phyloP scores from a whole-genome alignment of 2,888 invertebrate genomes.

The Clusia tigrina region DNA sequence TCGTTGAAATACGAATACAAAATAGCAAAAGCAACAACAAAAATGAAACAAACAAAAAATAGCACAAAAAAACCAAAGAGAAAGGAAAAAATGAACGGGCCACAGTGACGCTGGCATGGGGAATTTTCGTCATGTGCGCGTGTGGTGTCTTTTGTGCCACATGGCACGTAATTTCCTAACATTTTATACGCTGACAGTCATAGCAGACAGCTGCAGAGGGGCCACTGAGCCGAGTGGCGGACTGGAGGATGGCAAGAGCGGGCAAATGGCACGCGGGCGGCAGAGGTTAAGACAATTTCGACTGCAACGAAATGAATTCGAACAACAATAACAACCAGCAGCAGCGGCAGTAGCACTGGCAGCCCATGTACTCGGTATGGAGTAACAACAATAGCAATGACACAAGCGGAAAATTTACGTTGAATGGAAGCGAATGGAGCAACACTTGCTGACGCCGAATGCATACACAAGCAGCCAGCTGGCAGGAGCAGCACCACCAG shows the following conservation, averaged over 20 bases:
- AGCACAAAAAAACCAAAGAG: background rate
- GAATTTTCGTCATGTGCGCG: conserved; percentile 4
- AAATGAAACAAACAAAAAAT: too few species aligned
- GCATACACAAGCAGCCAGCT: conserved; percentile 14
- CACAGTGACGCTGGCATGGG: background rate
- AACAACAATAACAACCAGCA: background rate
- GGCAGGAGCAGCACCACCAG: too few species aligned
- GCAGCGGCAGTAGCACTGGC: too few species aligned
- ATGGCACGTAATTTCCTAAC: conserved; percentile 18
- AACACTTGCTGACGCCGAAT: conserved; percentile 16
- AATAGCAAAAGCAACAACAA: background rate
- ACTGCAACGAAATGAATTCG: background rate
- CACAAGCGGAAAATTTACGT: background rate
- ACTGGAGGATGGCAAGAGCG: background rate
- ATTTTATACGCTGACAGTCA: background rate
- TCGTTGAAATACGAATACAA: background rate
- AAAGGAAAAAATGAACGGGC: too few species aligned
- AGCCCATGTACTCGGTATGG: too few species aligned
- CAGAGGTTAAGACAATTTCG: background rate
- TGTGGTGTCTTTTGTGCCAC: conserved; percentile 7
- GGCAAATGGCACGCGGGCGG: too few species aligned
- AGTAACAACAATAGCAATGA: background rate
- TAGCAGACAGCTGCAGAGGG: background rate
- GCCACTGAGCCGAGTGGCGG: background rate
- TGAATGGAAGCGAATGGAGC: background rate